Conservation (phyloP, 2,888 invertebrate species). For the Amblyjoppa proteus region DNA sequence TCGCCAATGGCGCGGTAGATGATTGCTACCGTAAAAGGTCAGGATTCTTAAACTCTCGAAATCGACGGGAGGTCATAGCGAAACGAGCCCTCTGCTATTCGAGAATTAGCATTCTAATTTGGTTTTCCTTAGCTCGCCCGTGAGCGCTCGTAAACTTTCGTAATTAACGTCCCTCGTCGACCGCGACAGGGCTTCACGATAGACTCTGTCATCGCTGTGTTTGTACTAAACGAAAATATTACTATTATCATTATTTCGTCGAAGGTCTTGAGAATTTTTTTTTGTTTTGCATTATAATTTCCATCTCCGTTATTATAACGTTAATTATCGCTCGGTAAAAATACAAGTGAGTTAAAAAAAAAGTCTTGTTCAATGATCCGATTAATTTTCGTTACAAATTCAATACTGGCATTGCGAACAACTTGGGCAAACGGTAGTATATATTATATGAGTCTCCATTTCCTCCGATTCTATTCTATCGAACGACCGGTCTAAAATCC, state of each 20-base stretch:
- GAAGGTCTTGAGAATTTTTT: slow-evolving; percentile 10
- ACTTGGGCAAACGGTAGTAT: too few species aligned
- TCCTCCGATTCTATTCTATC: neutral
- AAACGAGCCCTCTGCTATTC: slow-evolving; percentile 60
- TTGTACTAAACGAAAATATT: slow-evolving; percentile 40
- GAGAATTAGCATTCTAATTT: slow-evolving; percentile 83
- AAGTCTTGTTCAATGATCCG: too few species aligned
- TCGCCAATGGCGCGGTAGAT: slow-evolving; percentile 30
- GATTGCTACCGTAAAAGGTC: slow-evolving; percentile 71
- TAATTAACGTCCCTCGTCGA: slow-evolving; percentile 78
- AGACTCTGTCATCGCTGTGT: slow-evolving; percentile 47
- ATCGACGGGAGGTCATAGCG: slow-evolving; percentile 67
- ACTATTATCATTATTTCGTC: neutral
- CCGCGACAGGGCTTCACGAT: slow-evolving; percentile 52
- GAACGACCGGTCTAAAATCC: neutral
- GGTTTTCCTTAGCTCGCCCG: slow-evolving; percentile 69
- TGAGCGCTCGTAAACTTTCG: slow-evolving; percentile 80
- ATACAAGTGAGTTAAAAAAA: too few species aligned
- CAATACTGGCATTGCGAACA: too few species aligned
- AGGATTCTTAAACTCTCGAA: slow-evolving; percentile 71
- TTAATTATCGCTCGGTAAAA: too few species aligned
- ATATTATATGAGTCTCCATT: too few species aligned
- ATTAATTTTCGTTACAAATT: too few species aligned
- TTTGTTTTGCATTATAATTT: slow-evolving; percentile 9
- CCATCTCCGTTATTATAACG: slow-evolving; percentile 20